Evolutionary conservation across 1,140 invertebrate genomes (phyloP).

Genomic region (Mamestra configurata): DNA sequence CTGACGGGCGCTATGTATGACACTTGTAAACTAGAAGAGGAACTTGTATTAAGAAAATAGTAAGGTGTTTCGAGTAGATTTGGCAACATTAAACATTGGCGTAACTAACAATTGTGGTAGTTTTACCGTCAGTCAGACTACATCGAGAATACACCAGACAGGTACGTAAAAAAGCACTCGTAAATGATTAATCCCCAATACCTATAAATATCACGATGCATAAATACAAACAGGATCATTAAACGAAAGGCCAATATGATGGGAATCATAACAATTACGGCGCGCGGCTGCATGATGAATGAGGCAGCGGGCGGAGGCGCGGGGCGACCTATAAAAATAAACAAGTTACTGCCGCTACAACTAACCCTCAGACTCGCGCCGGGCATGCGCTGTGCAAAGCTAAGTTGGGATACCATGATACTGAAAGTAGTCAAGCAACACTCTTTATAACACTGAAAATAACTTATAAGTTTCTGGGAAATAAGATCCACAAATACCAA

Average conservation of each 20-base stretch:
- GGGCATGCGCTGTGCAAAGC: slow-evolving; percentile 53
- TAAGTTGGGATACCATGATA: background rate
- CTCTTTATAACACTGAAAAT: background rate
- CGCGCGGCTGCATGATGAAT: slow-evolving; percentile 39
- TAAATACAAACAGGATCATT: slow-evolving; percentile 17
- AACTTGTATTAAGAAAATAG: too few relatives aligned
- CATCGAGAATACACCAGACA: background rate
- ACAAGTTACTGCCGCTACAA: slow-evolving; percentile 53
- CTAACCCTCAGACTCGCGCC: slow-evolving; percentile 47
- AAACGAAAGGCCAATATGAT: slow-evolving; percentile 39
- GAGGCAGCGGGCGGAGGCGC: background rate
- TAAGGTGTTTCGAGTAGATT: too few relatives aligned
- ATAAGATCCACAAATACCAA: too few relatives aligned
- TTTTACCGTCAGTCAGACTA: too few relatives aligned
- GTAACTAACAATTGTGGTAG: too few relatives aligned
- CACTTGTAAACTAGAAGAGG: too few relatives aligned
- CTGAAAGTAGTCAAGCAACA: background rate
- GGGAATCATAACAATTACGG: slow-evolving; percentile 47
- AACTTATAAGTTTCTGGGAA: too few relatives aligned
- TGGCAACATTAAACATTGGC: too few relatives aligned
- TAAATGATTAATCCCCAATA: background rate
- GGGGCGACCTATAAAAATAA: slow-evolving; percentile 53
- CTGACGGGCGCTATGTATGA: too few relatives aligned
- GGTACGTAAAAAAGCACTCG: background rate
- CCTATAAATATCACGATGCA: background rate